phyloP scores from a whole-genome alignment of 2,888 invertebrate species.

The Gari tellinella region DNA sequence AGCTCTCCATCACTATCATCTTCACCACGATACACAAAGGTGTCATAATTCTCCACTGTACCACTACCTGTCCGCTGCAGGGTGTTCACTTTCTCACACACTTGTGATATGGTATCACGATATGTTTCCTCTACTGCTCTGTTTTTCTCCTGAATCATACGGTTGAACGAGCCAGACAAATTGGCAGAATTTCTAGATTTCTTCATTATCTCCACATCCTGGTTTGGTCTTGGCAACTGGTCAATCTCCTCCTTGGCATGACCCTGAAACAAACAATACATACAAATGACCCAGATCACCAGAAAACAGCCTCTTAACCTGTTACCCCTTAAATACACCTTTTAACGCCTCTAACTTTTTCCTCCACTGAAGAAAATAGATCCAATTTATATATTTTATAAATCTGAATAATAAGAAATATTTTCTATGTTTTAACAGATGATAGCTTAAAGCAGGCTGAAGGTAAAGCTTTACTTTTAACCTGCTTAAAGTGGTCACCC shows the following conservation, averaged over 20 bases:
- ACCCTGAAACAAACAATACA: conserved; percentile 38
- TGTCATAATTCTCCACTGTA: conserved; percentile 20
- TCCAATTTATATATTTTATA: too few species aligned
- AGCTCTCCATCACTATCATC: conserved; percentile 41
- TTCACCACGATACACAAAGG: conserved; percentile 44
- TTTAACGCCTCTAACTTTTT: too few species aligned
- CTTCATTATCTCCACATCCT: conserved; percentile 29
- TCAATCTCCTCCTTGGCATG: conserved; percentile 21
- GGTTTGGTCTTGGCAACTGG: conserved; percentile 36
- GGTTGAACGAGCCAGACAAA: conserved; percentile 38
- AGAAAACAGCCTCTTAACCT: neutral
- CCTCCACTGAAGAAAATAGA: too few species aligned
- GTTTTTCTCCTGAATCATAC: conserved; percentile 43
- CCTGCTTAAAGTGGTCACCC: too few species aligned
- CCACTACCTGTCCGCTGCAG: conserved; percentile 28
- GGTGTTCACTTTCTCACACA: conserved; percentile 52
- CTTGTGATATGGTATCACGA: conserved; percentile 37
- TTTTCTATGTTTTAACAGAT: too few species aligned
- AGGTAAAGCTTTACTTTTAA: too few species aligned
- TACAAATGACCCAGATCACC: neutral
- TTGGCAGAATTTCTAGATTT: conserved; percentile 14
- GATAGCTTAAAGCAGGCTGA: too few species aligned
- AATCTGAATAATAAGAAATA: too few species aligned
- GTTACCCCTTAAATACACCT: too few species aligned
- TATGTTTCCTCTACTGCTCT: conserved; percentile 38